A percentile compares a stretch with the other conserved stretches of the same genome.
These are phyloP conservation scores for Columbina picui DNA, from an alignment of 2,113 vertebrate species.

Conservation along the genomic window DNA sequence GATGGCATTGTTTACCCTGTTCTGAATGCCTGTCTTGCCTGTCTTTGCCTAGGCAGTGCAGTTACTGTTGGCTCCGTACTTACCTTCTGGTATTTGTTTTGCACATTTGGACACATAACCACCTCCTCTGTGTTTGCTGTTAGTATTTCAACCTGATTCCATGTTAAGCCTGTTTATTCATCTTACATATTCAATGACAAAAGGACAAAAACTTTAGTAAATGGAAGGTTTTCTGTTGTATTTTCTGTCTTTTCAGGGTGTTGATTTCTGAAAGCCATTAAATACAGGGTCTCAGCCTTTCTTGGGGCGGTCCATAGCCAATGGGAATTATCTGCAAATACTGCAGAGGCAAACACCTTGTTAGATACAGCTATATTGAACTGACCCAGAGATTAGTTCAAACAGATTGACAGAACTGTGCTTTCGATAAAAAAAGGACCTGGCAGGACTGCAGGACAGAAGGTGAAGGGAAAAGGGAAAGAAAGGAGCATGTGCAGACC, in stretches of 20 bases:
- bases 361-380: background rate
- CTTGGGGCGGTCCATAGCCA: background rate
- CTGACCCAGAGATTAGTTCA: background rate
- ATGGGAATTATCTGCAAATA: background rate
- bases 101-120: background rate
- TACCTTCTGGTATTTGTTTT: background rate
- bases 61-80: background rate
- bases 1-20: background rate
- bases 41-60: constrained; percentile 10
- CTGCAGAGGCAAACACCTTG: background rate
- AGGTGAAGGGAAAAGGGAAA: background rate
- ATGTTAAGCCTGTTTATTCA: constrained; percentile 28
- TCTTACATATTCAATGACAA: background rate
- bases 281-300: background rate
- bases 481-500: background rate
- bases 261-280: background rate
- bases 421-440: background rate
- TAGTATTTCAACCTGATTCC: constrained; percentile 12
- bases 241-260: background rate
- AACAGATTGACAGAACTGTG: background rate
- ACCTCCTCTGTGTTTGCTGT: constrained; percentile 21
- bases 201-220: constrained; percentile 9
- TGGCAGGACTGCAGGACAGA: background rate
- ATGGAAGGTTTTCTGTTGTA: background rate
- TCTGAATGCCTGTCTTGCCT: constrained; percentile 6